Conservation (phyloP, 2,113 vertebrate species). For the Eretmochelys imbricata region DNA sequence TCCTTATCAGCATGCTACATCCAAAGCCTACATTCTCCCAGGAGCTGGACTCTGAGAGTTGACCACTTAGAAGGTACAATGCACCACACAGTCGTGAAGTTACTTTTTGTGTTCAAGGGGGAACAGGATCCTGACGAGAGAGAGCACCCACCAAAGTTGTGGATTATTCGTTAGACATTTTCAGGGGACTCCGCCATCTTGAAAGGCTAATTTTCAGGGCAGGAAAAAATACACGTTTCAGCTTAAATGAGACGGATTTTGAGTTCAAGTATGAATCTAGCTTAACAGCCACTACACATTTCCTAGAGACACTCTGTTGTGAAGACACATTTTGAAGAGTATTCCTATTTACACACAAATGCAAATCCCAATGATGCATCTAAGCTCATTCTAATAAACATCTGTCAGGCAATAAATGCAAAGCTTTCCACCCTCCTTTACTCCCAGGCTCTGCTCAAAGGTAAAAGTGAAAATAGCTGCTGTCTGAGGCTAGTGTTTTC, state of each 20-base stretch:
- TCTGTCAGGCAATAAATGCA: not conserved
- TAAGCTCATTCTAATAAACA: not conserved
- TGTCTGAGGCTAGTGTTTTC: not conserved
- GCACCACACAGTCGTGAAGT: not conserved
- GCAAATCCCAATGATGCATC: not conserved
- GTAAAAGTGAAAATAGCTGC: not conserved
- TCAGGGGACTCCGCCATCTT: not conserved
- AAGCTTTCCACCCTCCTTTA: fast-evolving
- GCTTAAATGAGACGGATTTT: slow-evolving; percentile 1
- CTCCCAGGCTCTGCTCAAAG: not conserved
- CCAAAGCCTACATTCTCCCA: not conserved
- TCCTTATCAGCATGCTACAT: not conserved
- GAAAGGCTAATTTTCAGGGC: not conserved
- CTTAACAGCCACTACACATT: not conserved
- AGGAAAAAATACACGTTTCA: not conserved
- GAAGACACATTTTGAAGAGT: not conserved
- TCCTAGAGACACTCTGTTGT: not conserved
- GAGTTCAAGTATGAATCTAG: slow-evolving; percentile 4
- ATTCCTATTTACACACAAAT: not conserved
- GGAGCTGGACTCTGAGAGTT: fast-evolving
- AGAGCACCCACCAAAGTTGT: not conserved
- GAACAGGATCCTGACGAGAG: not conserved
- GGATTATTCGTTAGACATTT: not conserved
- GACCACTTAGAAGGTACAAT: not conserved
- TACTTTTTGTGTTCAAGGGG: not conserved